Evolutionary conservation across 2,888 invertebrate species (phyloP), one percentile per base, ranked within the genome.

Genomic region (Dryobotodes eremita): DNA sequence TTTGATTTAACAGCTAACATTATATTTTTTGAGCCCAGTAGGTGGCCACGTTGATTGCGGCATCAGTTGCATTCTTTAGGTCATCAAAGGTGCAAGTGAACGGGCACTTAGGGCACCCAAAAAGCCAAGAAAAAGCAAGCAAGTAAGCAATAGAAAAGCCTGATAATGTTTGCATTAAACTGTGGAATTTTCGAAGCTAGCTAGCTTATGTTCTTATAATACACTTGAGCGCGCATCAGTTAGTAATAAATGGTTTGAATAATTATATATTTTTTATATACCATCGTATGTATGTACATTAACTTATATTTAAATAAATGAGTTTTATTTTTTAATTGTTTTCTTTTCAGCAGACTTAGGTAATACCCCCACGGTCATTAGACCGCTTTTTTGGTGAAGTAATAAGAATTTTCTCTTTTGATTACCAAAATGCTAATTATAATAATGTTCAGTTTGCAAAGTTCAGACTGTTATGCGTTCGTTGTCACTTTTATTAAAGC

Each of bases 281-380:
- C 72, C 26, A 50, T 42, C 70, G n/a, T 74, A 65, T 70, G 31
- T 77, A 77, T 81, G 66, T 85, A 77, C 64, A 82, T 75, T 75
- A 77, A 57, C 42, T 69, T 71, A 68, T 79, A 75, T 71, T 80
- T 31, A 71, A 84, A 87, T 88, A 86, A 88, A 86, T 75, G 80
- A 72, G 89, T 86, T 86, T 78, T 73, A 31, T n/a, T n/a, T 36
- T 77, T 79, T 74, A 31, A 84, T 66, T 53, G 23, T 50, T 65
- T 86, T 36, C 15, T 72, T 48, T 72, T 64, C 6, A 48, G 2
- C 42, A 8, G 4, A 57, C 11, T 68, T 31, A 71, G n/a, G n/a
- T 42, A 53, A 17, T 59, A 48, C 0, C 7, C 15, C 8, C 46
- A 6, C 20, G 20, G 17, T 53, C n/a, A 10, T 48, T 36, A 57